Conservation (phyloP, 2,888 invertebrate genomes). For the Minunthozetes semirufus region DNA sequence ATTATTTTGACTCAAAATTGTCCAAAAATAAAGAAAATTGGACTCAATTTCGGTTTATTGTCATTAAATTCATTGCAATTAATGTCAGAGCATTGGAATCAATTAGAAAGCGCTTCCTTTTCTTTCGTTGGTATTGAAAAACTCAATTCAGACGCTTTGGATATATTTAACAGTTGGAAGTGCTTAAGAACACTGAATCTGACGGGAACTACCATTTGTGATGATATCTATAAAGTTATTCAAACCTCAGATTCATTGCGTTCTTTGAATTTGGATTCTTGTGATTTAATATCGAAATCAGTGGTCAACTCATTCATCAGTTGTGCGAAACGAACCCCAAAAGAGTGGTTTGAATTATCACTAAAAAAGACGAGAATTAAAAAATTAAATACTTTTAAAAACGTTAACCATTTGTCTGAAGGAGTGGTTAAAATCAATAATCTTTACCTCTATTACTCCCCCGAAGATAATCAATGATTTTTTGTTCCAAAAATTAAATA, state of each 20-base stretch:
- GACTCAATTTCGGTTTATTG: conserved; percentile 17
- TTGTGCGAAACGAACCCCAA: not conserved
- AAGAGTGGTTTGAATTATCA: conserved; percentile 16
- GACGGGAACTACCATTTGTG: not conserved
- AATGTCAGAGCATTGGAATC: not conserved
- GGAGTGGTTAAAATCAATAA: not conserved
- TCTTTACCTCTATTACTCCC: not conserved
- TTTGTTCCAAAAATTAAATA: not conserved
- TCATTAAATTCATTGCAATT: conserved; percentile 13
- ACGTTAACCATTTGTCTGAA: not conserved
- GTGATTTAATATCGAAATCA: not conserved
- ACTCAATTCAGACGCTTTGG: conserved; percentile 8
- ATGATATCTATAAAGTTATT: not conserved
- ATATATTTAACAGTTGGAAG: not conserved
- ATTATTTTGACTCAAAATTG: not conserved
- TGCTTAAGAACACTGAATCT: not conserved
- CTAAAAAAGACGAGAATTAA: conserved; percentile 16
- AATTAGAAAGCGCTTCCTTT: conserved; percentile 8
- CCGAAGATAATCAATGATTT: not conserved
- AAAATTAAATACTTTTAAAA: conserved; percentile 2
- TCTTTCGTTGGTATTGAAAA: conserved; percentile 4
- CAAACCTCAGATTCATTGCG: not conserved
- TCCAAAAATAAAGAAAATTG: conserved; percentile 2
- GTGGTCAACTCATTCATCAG: not conserved
- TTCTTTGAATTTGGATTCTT: conserved; percentile 16